phyloP scores from a whole-genome alignment of 2,888 invertebrate genomes.

The Synanthedon tipuliformis region DNA sequence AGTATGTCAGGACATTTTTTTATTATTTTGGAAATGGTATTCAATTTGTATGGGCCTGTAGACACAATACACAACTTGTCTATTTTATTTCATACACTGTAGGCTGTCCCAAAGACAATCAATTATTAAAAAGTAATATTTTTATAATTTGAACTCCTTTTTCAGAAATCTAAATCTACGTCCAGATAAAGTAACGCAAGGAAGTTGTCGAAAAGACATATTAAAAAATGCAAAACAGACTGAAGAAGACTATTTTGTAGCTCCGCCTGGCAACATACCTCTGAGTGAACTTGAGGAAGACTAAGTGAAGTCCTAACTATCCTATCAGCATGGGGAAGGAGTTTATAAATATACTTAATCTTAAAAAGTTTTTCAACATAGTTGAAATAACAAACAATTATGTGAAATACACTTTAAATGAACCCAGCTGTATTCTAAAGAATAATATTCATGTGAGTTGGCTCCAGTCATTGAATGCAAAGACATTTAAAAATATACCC shows the following conservation, averaged over 20 bases:
- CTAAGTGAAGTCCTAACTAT: constrained; percentile 6
- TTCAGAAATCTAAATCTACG: constrained; percentile 75
- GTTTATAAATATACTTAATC: constrained; percentile 28
- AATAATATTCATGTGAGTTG: constrained; percentile 46
- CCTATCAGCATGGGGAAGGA: constrained; percentile 51
- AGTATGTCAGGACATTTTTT: no score
- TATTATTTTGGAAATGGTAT: no score
- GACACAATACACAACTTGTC: no score
- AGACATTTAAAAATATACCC: constrained; percentile 37
- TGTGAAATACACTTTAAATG: constrained; percentile 24
- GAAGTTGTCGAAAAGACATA: constrained; percentile 75
- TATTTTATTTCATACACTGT: constrained; percentile 1
- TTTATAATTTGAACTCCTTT: constrained; percentile 10
- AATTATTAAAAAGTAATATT: background rate
- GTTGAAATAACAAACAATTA: constrained; percentile 14
- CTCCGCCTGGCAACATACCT: constrained; percentile 88
- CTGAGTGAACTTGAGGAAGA: constrained; percentile 61
- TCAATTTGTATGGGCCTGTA: no score
- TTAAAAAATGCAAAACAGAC: constrained; percentile 78
- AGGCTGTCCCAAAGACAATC: background rate
- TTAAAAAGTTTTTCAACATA: constrained; percentile 38
- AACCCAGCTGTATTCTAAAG: constrained; percentile 36
- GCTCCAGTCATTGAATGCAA: constrained; percentile 35
- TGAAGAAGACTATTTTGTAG: constrained; percentile 93
- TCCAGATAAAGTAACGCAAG: constrained; percentile 76